Percentiles rank a stretch among this genome's conserved stretches.
Conservation (phyloP, 2,888 invertebrate genomes). For the Petrophora chlorosata region DNA sequence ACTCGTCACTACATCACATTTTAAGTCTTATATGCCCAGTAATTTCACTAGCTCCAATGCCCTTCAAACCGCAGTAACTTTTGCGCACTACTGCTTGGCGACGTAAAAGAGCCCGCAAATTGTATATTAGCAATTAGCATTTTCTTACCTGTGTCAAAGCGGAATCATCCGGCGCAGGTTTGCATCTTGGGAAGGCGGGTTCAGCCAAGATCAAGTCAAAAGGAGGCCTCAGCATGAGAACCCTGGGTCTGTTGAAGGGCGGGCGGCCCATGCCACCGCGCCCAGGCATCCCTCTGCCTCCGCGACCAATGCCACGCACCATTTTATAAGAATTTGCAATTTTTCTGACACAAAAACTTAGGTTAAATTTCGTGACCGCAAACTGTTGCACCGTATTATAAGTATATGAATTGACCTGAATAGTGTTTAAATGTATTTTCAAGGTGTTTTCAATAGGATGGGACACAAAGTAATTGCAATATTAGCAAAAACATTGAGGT, state of each 20-base stretch:
- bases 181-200: constrained; percentile 93
- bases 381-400: too few relatives aligned
- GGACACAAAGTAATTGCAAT: too few relatives aligned
- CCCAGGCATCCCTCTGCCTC: constrained; percentile 86
- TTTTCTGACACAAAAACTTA: constrained; percentile 2
- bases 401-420: too few relatives aligned
- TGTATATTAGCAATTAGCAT: not conserved
- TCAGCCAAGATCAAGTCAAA: constrained; percentile 95
- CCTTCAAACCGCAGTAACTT: too few relatives aligned
- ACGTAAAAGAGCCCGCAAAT: too few relatives aligned
- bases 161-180: constrained; percentile 91
- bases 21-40: too few relatives aligned
- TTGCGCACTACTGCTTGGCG: too few relatives aligned
- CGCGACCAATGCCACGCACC: constrained; percentile 88
- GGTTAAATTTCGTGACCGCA: constrained; percentile 19
- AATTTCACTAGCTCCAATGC: too few relatives aligned
- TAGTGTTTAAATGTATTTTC: too few relatives aligned
- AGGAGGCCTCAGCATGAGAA: constrained; percentile 87
- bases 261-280: constrained; percentile 85
- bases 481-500: too few relatives aligned
- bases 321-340: constrained; percentile 62
- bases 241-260: constrained; percentile 72
- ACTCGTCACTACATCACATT: too few relatives aligned
- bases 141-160: constrained; percentile 88
- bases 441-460: too few relatives aligned